phyloP scores from a whole-genome alignment of 2,888 invertebrate species.

The Ichneumon xanthorius region DNA sequence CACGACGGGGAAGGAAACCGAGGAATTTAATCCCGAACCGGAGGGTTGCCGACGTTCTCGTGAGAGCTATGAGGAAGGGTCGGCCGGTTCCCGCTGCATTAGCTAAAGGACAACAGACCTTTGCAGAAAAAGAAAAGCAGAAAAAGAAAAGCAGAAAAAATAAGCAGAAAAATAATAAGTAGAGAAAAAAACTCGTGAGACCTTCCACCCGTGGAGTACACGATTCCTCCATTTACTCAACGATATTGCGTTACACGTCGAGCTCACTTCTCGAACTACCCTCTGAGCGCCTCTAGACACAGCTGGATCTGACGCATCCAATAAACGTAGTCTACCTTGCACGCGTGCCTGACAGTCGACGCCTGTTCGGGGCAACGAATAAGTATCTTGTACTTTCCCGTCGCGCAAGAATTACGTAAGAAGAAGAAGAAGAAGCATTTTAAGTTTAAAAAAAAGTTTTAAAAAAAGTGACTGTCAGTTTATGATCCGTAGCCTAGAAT shows the following conservation, averaged over 20 bases:
- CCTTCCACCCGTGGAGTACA: conserved; percentile 25
- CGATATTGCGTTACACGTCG: conserved; percentile 16
- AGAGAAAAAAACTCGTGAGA: conserved; percentile 22
- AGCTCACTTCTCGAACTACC: not conserved
- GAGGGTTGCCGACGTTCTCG: not conserved
- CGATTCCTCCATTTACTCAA: conserved; percentile 48
- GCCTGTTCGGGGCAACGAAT: too few relatives aligned
- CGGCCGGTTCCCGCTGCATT: not conserved
- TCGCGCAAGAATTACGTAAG: too few relatives aligned
- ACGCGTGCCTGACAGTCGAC: too few relatives aligned
- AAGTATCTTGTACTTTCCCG: too few relatives aligned
- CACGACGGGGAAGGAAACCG: not conserved
- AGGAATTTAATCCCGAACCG: not conserved
- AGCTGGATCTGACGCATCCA: too few relatives aligned
- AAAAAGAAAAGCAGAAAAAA: not conserved
- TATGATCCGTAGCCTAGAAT: too few relatives aligned
- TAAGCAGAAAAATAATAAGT: conserved; percentile 6
- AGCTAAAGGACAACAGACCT: not conserved
- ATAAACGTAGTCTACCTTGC: too few relatives aligned
- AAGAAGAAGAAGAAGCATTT: too few relatives aligned
- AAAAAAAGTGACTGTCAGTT: too few relatives aligned
- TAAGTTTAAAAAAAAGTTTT: too few relatives aligned
- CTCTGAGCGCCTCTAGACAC: not conserved
- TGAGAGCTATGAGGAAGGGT: not conserved
- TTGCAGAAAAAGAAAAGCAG: not conserved